Evolutionary conservation across 2,888 invertebrate genomes (phyloP).

Genomic region (Noctua janthe): DNA sequence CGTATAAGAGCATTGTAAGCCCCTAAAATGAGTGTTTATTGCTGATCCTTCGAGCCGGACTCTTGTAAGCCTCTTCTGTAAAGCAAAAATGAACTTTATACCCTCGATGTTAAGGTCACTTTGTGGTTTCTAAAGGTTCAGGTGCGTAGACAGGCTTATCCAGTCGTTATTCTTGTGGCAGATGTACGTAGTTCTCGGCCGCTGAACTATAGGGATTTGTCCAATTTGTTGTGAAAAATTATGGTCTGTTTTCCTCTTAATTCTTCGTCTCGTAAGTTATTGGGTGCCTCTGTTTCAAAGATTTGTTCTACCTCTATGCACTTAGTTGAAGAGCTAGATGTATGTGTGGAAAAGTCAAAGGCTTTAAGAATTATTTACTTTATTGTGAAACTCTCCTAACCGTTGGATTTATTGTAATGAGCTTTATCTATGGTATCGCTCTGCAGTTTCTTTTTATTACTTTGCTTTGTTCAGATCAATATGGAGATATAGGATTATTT

Average conservation of each 20-base stretch:
- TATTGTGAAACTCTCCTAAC: background rate
- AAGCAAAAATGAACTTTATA: constrained; percentile 75
- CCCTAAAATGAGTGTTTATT: constrained; percentile 88
- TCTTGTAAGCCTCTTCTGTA: constrained; percentile 67
- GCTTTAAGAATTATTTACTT: constrained; percentile 6
- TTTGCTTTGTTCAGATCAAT: constrained; percentile 32
- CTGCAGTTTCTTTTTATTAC: constrained; percentile 27
- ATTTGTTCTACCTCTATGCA: constrained; percentile 30
- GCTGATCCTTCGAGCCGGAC: constrained; percentile 83
- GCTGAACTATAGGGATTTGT: constrained; percentile 77
- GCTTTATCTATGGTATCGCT: constrained; percentile 18
- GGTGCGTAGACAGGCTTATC: constrained; percentile 83
- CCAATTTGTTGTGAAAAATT: constrained; percentile 63
- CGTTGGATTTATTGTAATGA: constrained; percentile 31
- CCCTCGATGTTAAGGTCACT: constrained; percentile 70
- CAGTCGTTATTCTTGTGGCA: constrained; percentile 81
- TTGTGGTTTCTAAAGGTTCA: constrained; percentile 73
- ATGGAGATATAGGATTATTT: constrained; percentile 39
- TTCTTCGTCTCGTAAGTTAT: constrained; percentile 55
- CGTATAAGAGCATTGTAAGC: constrained; percentile 83
- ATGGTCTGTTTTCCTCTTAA: constrained; percentile 59
- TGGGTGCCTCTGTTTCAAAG: constrained; percentile 30
- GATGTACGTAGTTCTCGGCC: constrained; percentile 75
- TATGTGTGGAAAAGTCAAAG: constrained; percentile 23
- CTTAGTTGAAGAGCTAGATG: constrained; percentile 22